Conservation (phyloP, 2,888 invertebrate species). For the Bellardia bayeri region DNA sequence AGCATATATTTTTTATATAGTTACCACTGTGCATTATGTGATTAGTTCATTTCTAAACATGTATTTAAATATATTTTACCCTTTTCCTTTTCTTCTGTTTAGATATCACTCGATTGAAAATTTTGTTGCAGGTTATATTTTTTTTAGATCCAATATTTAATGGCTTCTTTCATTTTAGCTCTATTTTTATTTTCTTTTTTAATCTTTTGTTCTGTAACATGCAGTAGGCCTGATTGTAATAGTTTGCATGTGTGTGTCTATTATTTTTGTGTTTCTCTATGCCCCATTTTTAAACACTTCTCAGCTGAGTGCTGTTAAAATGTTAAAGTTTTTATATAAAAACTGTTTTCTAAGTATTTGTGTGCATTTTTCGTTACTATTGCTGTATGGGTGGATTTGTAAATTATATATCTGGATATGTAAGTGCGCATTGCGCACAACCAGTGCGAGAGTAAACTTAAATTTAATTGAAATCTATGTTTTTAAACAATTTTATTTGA, state of each 20-base stretch:
- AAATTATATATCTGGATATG: constrained; percentile 20
- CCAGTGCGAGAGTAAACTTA: not conserved
- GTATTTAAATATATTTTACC: not conserved
- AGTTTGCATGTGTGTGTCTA: constrained; percentile 15
- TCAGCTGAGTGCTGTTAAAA: constrained; percentile 31
- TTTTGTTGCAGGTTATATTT: constrained; percentile 5
- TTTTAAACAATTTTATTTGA: too few species aligned
- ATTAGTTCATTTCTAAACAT: constrained; percentile 16
- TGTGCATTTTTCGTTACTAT: constrained; percentile 26
- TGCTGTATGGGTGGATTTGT: not conserved
- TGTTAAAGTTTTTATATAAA: constrained; percentile 43
- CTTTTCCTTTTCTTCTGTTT: not conserved
- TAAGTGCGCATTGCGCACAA: constrained; percentile 63
- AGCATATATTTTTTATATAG: not conserved
- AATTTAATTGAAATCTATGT: not conserved
- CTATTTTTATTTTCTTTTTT: not conserved
- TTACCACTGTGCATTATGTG: not conserved
- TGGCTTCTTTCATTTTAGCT: not conserved
- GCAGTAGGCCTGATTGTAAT: constrained; percentile 24
- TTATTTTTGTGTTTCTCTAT: not conserved
- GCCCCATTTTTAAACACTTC: not conserved
- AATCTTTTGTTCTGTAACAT: not conserved
- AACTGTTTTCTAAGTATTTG: constrained; percentile 17
- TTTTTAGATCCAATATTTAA: not conserved
- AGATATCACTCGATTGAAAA: not conserved